Evolutionary conservation across 2,888 invertebrate species (phyloP).

Genomic region (Drosophila pseudotalamancana): DNA sequence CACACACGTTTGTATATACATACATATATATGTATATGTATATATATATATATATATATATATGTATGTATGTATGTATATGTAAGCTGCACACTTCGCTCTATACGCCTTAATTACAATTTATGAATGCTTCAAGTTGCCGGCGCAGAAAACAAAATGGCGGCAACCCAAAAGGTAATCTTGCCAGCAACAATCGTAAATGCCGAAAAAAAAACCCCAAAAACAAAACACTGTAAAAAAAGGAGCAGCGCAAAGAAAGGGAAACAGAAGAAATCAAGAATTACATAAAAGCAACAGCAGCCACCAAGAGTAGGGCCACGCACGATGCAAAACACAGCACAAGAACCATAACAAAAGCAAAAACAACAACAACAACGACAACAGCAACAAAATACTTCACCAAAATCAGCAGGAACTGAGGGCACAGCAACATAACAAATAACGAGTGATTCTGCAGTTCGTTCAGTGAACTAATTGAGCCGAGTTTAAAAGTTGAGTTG

Average conservation of each 20-base stretch:
- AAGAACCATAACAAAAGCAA: conserved; percentile 3
- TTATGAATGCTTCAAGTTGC: conserved; percentile 66
- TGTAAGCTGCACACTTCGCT: conserved; percentile 10
- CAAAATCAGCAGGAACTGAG: neutral
- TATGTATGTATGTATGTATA: conserved; percentile 1
- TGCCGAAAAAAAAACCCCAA: conserved; percentile 1
- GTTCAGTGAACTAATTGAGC: conserved; percentile 10
- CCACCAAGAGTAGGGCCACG: conserved; percentile 51
- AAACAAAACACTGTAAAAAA: conserved; percentile 22
- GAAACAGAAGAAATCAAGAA: conserved; percentile 40
- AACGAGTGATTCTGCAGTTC: conserved; percentile 23
- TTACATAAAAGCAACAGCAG: conserved; percentile 68
- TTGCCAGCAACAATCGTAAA: conserved; percentile 11
- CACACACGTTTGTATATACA: conserved; percentile 1
- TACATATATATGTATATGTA: conserved; percentile 1
- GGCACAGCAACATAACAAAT: conserved; percentile 11
- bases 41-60: neutral
- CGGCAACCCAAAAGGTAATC: conserved; percentile 48
- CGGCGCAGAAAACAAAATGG: conserved; percentile 55
- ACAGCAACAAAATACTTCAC: neutral
- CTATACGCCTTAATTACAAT: conserved; percentile 70
- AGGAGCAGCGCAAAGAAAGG: conserved; percentile 5
- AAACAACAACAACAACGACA: neutral
- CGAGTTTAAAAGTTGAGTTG: conserved; percentile 24
- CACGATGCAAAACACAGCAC: conserved; percentile 55